phyloP scores from a whole-genome alignment of 2,113 vertebrate genomes.

The Ameiurus melas region DNA sequence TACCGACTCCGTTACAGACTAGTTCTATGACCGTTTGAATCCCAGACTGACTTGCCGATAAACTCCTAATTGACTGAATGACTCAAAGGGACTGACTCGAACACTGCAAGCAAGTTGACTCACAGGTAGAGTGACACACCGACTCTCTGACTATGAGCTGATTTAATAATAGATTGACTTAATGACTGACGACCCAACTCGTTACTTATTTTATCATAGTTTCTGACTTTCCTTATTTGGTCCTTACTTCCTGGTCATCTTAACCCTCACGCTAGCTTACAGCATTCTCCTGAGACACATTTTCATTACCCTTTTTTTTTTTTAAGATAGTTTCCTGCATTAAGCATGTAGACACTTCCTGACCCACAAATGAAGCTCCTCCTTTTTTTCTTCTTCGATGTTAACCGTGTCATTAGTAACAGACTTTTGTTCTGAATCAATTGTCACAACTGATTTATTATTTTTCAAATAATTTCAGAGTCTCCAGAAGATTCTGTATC shows the following conservation, averaged over 20 bases:
- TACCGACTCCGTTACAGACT: background rate
- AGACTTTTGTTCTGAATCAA: background rate
- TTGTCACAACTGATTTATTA: background rate
- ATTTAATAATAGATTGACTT: background rate
- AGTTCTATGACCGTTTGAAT: background rate
- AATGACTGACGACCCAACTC: background rate
- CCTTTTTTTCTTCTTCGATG: background rate
- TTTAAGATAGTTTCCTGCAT: background rate
- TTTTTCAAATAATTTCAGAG: too few relatives aligned
- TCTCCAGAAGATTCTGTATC: constrained; percentile 35
- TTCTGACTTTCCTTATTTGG: background rate
- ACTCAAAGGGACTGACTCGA: background rate
- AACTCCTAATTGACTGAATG: background rate
- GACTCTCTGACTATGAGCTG: background rate
- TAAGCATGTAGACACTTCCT: background rate
- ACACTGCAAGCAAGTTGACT: background rate
- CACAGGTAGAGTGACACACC: background rate
- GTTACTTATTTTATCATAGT: background rate
- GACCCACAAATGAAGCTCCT: background rate
- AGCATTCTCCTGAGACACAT: background rate
- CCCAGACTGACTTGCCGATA: background rate
- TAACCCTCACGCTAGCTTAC: background rate
- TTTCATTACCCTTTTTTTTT: background rate
- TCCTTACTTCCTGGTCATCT: background rate
- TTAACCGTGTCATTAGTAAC: background rate